Evolutionary conservation across 2,888 invertebrate species (phyloP), one percentile per base, ranked within the genome.

Genomic region (Tenthredo notha): DNA sequence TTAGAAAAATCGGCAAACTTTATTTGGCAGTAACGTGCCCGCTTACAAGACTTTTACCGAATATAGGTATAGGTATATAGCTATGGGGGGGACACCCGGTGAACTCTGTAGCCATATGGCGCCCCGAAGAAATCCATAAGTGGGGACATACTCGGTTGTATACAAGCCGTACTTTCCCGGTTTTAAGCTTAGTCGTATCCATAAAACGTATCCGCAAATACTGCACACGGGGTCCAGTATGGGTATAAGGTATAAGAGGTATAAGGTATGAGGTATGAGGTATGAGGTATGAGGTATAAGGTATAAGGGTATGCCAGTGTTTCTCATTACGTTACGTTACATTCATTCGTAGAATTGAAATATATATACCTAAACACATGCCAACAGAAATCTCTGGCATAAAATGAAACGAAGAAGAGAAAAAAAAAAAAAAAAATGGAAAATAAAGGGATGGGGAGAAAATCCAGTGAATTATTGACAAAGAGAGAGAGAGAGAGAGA

Each of bases 1-100:
- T 77, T 77, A 77, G 77, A 77, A 77, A 77, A 50, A 77, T 77
- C 50, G 77, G 77, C 50, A 47, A 77, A 77, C 50, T 77, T 77
- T 77, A 77, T 77, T 77, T 54, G 77, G 77, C 77, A 77, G 50
- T 77, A 77, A 77, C 50, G 77, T n/a, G 54, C 15, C 50, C 77
- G 77, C 77, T 77, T 29, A 77, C 77, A 77, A 77, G 77, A 77
- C 29, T 54, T 77, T 50, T 77, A 47, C 33, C 54, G 29, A 74
- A 74, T 43, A n/a, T n/a, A n/a, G n/a, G n/a, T n/a, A n/a, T n/a
- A 43, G 74, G 3, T 21, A 10, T n/a, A 9, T 9, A 5, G 10
- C 74, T 10, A 33, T 2, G 1, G 2, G 1, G 33, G 70, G 37
- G 21, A 10, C 12, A 67, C 67, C 67, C 67, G 50, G 29, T 2